Base-by-base conservation (phyloP, 2,113 vertebrate genomes). In the Balaenoptera acutorostrata region DNA sequence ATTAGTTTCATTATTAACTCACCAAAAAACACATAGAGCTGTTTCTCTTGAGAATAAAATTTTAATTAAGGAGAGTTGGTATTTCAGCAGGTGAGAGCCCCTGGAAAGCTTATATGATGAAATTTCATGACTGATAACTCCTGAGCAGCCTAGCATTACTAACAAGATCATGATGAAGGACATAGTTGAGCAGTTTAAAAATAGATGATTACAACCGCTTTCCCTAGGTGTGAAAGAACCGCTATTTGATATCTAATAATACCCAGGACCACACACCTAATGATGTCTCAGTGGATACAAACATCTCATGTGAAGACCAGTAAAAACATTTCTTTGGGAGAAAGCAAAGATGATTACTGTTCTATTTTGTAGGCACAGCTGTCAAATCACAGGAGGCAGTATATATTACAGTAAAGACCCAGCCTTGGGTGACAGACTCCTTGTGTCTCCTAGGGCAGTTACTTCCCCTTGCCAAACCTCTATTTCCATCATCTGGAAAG, bases 11-110 rank as follows among this genome's bases (percentile, higher is more conserved):
- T 98, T 98, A 98, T 74, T 93, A 86, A 97, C 90, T 88, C 92
- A 96, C 97, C 92, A 96, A 97, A 95, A 98, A 98, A 96, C 95
- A 97, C 89, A 96, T 31, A 97, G 63, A 93, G 92, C 87, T 95
- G 80, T 96, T 97, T 95, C 98, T 97, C 98, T 97, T 78, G 97
- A 98, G 98, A 98, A 82, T 92, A 88, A 57, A 92, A 95, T 97
- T 98, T 98, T 98, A 98, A 98, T 99, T 98, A 98, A 98, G 91
- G 59, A 82, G 98, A 96, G 90, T 74, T 98, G 94, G 74, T 95
- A 97, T 98, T 98, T 98, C 97, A 97, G 98, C 87, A 98, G 96
- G 97, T 97, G 97, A 98, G 96, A 97, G 97, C 96, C 97, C 90
- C 93, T 61, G 83, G 96, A 98, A 98, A 95, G 88, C 89, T 97